A percentile compares a stretch with the other conserved stretches of the same genome.
These are phyloP conservation scores for Thalassoma bifasciatum DNA, from an alignment of 2,113 vertebrate genomes.

Conservation along the genomic window DNA sequence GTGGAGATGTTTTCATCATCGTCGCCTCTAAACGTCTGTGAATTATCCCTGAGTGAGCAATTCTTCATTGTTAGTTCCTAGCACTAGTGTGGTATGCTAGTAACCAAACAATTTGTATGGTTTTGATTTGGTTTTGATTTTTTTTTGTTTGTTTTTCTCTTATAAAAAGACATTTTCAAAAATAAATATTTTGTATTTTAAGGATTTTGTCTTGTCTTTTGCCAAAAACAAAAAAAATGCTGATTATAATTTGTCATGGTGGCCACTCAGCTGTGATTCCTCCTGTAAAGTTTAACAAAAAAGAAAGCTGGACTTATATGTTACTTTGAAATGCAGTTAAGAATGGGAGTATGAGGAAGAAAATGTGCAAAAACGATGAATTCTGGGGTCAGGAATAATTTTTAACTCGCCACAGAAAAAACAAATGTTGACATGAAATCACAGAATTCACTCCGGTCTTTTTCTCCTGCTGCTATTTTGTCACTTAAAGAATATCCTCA, in stretches of 20 bases:
- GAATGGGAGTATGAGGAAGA: neutral
- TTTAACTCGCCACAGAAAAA: neutral
- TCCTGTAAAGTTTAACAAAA: neutral
- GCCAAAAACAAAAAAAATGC: conserved; percentile 20
- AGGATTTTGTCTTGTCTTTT: conserved; percentile 74
- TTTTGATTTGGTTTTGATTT: conserved; percentile 67
- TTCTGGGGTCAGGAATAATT: too few relatives aligned
- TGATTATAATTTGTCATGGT: conserved; percentile 15
- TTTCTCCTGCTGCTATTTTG: conserved; percentile 43
- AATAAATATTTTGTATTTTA: conserved; percentile 86
- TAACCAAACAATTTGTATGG: conserved; percentile 82
- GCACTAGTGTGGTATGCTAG: conserved; percentile 79
- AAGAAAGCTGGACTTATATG: neutral
- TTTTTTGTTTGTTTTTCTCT: conserved; percentile 64
- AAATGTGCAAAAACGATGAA: neutral
- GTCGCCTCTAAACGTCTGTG: conserved; percentile 55
- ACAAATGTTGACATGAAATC: neutral
- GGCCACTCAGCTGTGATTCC: neutral
- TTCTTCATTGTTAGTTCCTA: conserved; percentile 75
- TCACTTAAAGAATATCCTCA: conserved; percentile 19
- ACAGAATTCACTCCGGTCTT: conserved; percentile 3
- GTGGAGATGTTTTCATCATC: conserved; percentile 33
- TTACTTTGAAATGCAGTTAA: conserved; percentile 15
- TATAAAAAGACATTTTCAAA: conserved; percentile 80
- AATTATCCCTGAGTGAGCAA: conserved; percentile 59